Evolutionary conservation across 2,797 vertebrate genomes (phyloP), one percentile per base, ranked within the genome.

Genomic region (Corythornis leucogaster): DNA sequence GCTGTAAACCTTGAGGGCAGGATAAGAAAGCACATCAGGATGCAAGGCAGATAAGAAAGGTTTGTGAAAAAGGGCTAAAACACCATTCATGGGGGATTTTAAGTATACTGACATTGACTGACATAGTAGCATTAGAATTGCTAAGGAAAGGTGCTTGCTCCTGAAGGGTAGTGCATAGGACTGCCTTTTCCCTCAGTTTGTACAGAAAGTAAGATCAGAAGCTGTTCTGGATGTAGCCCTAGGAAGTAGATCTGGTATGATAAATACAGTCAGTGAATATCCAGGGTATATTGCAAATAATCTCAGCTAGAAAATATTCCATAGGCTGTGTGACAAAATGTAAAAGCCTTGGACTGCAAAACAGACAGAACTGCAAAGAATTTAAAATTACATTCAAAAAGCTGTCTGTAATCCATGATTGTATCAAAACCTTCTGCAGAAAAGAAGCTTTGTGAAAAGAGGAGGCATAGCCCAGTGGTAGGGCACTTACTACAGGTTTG

Each of bases 61-160:
- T 40, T 80, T 93, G 76, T 76, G 94, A 90, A 96, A 81, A 90
- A 80, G 71, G 91, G 46, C 64, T 91, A 95, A 93, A 95, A 89
- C 46, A 85, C 40, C 58, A 24, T 91, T 92, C 80, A 90, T 79
- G 14, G 38, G 75, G 64, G 74, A 93, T 95, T 97, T 96, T 48
- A 94, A 89, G 79, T 66, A 86, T 35, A 94, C 35, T 96, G 85
- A 95, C 90, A 95, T 18, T 94, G 85, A 91, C 79, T 93, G 93
- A 92, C 75, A 96, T 12, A 87, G 89, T 20, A 77, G 64, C 85
- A 90, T 90, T 94, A 96, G 77, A 96, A 96, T 92, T 77, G 93
- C 90, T 96, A 95, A 93, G 51, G 77, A 91, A 92, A 75, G 85
- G 62, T 83, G 64, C 82, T 84, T 87, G 42, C 4, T 95, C 40